These are phyloP conservation scores for Apotomis capreana DNA, from an alignment of 2,888 invertebrate species.

Conservation along the genomic window DNA sequence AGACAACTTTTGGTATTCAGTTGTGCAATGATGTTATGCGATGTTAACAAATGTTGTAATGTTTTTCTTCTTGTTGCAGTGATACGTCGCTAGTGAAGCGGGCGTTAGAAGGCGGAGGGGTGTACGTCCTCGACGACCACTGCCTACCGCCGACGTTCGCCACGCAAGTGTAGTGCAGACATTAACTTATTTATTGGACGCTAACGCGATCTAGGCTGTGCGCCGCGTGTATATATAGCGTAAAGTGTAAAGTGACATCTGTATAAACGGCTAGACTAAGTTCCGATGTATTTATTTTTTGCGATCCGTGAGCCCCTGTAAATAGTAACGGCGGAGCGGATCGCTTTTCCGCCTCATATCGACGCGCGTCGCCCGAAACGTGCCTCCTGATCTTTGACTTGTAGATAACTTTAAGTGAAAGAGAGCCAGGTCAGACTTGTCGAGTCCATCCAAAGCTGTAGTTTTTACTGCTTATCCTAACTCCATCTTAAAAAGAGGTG, in stretches of 20 bases:
- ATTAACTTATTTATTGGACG: slow-evolving; percentile 79
- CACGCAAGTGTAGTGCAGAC: slow-evolving; percentile 88
- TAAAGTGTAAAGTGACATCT: slow-evolving; percentile 80
- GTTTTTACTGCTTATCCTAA: neutral
- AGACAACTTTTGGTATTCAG: too few relatives aligned
- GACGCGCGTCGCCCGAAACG: slow-evolving; percentile 63
- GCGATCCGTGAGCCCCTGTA: slow-evolving; percentile 76
- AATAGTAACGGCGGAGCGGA: slow-evolving; percentile 73
- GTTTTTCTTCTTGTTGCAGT: slow-evolving; percentile 79
- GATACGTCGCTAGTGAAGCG: slow-evolving; percentile 88
- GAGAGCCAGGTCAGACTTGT: slow-evolving; percentile 2
- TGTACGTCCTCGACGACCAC: slow-evolving; percentile 90
- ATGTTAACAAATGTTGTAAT: neutral
- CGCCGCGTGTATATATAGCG: slow-evolving; percentile 82
- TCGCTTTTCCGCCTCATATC: slow-evolving; percentile 68
- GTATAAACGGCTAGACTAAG: slow-evolving; percentile 81
- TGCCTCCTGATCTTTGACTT: slow-evolving; percentile 8
- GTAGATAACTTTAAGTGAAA: slow-evolving; percentile 3
- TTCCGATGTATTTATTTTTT: slow-evolving; percentile 80
- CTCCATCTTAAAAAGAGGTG: too few relatives aligned
- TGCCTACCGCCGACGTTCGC: slow-evolving; percentile 89
- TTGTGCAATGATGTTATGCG: neutral
- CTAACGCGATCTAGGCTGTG: slow-evolving; percentile 81
- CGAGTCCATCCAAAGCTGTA: neutral
- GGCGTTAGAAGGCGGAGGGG: slow-evolving; percentile 85